Percentiles rank a stretch among this genome's conserved stretches.
Conservation (phyloP, 2,113 vertebrate genomes). For the Caretta caretta region DNA sequence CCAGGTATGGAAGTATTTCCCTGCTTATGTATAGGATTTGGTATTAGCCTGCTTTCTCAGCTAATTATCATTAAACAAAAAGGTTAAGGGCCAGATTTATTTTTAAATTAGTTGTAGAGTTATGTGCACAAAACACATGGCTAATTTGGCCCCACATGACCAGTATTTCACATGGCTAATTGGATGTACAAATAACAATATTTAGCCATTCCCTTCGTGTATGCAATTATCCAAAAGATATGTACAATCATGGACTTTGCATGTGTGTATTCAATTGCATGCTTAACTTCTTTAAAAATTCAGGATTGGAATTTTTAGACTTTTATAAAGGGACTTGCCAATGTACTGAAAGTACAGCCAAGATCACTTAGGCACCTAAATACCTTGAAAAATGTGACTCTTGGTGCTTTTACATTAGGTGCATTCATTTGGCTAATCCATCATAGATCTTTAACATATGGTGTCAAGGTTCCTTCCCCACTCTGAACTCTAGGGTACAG, state of each 20-base stretch:
- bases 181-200: accelerated
- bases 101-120: neutral
- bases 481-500: too few species aligned
- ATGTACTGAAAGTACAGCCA: accelerated
- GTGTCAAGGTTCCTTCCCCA: neutral
- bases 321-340: neutral
- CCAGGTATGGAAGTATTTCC: neutral
- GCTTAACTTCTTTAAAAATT: neutral
- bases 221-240: neutral
- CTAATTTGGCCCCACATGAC: neutral
- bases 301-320: neutral
- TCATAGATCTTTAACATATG: neutral
- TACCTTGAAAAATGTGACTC: neutral
- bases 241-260: accelerated
- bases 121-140: neutral
- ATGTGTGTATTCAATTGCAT: neutral
- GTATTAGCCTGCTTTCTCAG: neutral
- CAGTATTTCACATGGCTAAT: neutral
- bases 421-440: neutral
- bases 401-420: neutral
- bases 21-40: neutral
- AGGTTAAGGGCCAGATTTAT: neutral
- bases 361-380: neutral
- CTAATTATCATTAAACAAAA: neutral
- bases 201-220: accelerated